Conservation (phyloP, 2,888 invertebrate species). For the Nebria brevicollis region DNA sequence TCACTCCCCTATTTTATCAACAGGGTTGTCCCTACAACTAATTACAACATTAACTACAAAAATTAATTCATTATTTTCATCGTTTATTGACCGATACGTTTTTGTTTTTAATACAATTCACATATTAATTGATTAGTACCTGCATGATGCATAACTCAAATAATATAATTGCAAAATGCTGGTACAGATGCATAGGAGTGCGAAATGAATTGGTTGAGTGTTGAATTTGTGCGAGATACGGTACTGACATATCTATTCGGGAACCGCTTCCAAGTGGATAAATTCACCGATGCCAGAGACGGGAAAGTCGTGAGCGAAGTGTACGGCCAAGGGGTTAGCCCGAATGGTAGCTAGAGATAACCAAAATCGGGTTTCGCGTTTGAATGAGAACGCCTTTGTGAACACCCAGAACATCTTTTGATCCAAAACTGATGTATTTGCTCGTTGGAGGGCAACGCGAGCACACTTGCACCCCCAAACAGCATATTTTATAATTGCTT, state of each 20-base stretch:
- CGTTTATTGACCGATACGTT: no score
- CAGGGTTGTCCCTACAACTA: no score
- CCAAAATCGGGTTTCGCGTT: constrained; percentile 61
- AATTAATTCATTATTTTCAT: no score
- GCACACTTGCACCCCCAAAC: constrained; percentile 11
- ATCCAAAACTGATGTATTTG: constrained; percentile 59
- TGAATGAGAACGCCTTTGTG: constrained; percentile 60
- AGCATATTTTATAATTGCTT: constrained; percentile 19
- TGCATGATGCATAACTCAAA: no score
- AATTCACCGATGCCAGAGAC: neutral
- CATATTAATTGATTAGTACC: no score
- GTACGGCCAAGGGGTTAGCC: constrained; percentile 8
- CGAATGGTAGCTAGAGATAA: constrained; percentile 54
- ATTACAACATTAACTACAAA: no score
- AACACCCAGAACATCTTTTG: constrained; percentile 58
- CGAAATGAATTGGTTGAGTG: neutral
- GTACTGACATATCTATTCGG: neutral
- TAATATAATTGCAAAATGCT: neutral
- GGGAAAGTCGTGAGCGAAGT: neutral
- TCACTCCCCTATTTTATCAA: no score
- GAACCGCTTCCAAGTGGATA: constrained; percentile 29
- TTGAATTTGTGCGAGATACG: neutral
- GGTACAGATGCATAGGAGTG: neutral
- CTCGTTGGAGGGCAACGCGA: constrained; percentile 49
- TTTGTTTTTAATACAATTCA: no score